These are phyloP conservation scores for Cacatua alba DNA, from an alignment of 2,113 vertebrate genomes.

Conservation along the genomic window DNA sequence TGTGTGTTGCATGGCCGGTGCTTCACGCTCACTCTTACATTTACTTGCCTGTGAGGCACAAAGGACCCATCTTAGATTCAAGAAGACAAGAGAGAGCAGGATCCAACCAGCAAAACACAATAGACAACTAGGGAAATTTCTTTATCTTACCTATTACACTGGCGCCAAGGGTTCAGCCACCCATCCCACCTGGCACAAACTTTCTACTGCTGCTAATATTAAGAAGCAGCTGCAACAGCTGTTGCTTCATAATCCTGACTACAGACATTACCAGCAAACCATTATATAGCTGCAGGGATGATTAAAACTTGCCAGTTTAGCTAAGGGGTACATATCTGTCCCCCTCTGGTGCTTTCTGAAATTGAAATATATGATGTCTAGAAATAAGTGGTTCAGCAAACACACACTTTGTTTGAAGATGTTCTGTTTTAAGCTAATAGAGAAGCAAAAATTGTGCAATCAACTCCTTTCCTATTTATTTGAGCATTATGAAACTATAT, in stretches of 20 bases:
- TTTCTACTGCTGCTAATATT: not conserved
- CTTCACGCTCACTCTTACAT: not conserved
- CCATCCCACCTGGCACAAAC: not conserved
- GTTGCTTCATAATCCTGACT: not conserved
- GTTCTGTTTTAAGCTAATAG: not conserved
- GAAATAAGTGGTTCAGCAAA: not conserved
- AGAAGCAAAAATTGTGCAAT: not conserved
- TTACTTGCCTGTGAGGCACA: rapidly evolving
- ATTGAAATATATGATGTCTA: not conserved
- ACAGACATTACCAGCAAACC: not conserved
- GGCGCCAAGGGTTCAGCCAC: not conserved
- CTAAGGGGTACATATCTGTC: not conserved
- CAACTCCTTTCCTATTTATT: not conserved
- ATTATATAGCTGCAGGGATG: not conserved
- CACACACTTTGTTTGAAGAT: not conserved
- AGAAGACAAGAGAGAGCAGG: not conserved
- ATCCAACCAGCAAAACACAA: not conserved
- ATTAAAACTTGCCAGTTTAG: not conserved
- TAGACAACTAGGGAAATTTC: not conserved
- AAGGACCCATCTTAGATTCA: not conserved
- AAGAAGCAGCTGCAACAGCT: not conserved
- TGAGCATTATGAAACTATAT: not conserved
- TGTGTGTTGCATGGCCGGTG: rapidly evolving
- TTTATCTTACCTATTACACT: not conserved
- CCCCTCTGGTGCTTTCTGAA: not conserved